Conservation (phyloP, 2,888 invertebrate genomes). For the Hyalella azteca region DNA sequence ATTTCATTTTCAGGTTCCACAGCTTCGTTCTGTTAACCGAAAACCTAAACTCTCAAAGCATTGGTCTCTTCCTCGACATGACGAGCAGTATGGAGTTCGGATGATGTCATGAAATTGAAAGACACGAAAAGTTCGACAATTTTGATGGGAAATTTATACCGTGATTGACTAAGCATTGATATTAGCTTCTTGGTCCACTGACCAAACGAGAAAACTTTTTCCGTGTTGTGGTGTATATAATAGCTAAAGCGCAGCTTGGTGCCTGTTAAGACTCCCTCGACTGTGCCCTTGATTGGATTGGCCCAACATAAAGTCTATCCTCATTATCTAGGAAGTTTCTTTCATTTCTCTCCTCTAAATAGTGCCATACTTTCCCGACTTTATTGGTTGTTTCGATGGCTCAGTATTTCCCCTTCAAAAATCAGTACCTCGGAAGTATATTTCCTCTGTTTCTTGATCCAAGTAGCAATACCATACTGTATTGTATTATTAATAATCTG, state of each 20-base stretch:
- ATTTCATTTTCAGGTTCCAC: background rate
- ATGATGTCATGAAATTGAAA: conserved; percentile 24
- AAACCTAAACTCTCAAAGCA: background rate
- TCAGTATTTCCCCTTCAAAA: too few species aligned
- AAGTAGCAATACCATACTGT: too few species aligned
- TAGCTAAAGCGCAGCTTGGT: too few species aligned
- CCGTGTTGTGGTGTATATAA: too few species aligned
- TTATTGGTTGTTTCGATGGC: too few species aligned
- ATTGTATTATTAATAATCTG: too few species aligned
- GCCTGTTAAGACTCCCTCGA: background rate
- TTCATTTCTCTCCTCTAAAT: background rate
- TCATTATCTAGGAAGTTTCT: background rate
- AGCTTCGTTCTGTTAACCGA: background rate
- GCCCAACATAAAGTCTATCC: background rate
- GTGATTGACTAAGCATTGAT: conserved; percentile 34
- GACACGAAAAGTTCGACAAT: conserved; percentile 28
- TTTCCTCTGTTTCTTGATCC: too few species aligned
- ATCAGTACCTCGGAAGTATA: too few species aligned
- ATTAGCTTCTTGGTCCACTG: conserved; percentile 23
- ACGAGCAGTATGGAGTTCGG: conserved; percentile 25
- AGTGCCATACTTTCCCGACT: too few species aligned
- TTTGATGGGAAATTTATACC: conserved; percentile 18
- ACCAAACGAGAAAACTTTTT: conserved; percentile 21
- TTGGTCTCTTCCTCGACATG: conserved; percentile 16
- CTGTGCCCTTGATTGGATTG: background rate